A percentile compares a stretch with the other conserved stretches of the same genome.
Conservation (phyloP, 2,888 invertebrate genomes). For the Deilephila porcellus region DNA sequence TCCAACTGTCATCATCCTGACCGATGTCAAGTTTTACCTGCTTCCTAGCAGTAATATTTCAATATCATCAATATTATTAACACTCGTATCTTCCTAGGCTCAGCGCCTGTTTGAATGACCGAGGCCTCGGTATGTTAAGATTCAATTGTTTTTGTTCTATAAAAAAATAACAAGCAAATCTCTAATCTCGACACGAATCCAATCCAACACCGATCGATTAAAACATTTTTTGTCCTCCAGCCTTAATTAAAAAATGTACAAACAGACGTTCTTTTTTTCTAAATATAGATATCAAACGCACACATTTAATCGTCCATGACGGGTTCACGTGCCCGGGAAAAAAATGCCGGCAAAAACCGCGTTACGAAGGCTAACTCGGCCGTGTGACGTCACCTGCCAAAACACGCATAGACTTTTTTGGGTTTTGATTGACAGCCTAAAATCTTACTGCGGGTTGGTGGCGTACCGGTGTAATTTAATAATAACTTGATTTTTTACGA, state of each 20-base stretch:
- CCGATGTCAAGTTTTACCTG: too few relatives aligned
- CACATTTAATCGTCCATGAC: conserved; percentile 28
- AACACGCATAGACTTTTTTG: conserved; percentile 30
- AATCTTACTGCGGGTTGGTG: conserved; percentile 21
- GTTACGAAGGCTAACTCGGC: conserved; percentile 20
- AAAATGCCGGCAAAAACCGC: conserved; percentile 27
- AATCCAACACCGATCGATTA: conserved; percentile 17
- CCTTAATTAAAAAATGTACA: conserved; percentile 21
- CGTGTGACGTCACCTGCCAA: conserved; percentile 19
- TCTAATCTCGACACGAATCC: background rate
- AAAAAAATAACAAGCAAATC: background rate
- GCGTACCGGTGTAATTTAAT: conserved; percentile 17
- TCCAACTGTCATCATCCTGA: too few relatives aligned
- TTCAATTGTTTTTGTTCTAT: too few relatives aligned
- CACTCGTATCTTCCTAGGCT: too few relatives aligned
- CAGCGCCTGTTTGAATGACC: too few relatives aligned
- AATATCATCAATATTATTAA: too few relatives aligned
- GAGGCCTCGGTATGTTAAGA: too few relatives aligned
- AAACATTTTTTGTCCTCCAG: conserved; percentile 1
- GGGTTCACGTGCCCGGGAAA: conserved; percentile 17
- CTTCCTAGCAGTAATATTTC: too few relatives aligned
- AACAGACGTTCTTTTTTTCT: conserved; percentile 14
- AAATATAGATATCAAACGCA: conserved; percentile 23
- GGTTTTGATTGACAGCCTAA: conserved; percentile 36
- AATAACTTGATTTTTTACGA: background rate